Percentiles rank a stretch among this genome's conserved stretches.
Conservation (phyloP, 2,113 vertebrate species). For the Aleadryas rufinucha region DNA sequence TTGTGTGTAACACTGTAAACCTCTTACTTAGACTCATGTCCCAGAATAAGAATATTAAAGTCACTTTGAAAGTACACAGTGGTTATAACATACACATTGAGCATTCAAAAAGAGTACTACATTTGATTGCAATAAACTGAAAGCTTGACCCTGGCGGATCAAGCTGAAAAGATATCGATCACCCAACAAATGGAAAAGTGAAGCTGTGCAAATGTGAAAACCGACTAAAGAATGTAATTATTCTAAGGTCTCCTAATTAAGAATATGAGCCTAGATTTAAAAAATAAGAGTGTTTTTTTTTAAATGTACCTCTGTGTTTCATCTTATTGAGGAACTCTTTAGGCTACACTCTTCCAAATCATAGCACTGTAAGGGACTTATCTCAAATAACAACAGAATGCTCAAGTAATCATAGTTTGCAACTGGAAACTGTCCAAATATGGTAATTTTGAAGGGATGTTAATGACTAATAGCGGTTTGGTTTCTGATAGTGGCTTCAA, state of each 20-base stretch:
- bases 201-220: neutral
- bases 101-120: neutral
- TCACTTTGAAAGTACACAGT: neutral
- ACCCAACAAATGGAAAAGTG: neutral
- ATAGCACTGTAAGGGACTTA: neutral
- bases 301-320: neutral
- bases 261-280: neutral
- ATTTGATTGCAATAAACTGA: neutral
- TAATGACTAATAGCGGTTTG: neutral
- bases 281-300: neutral
- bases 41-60: neutral
- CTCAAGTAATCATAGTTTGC: neutral
- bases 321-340: neutral
- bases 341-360: neutral
- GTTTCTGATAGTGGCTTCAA: neutral
- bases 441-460: neutral
- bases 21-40: neutral
- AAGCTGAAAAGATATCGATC: neutral
- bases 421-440: neutral
- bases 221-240: neutral
- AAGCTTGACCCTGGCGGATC: neutral
- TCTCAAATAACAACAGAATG: neutral
- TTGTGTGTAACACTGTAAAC: neutral
- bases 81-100: neutral
- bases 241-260: neutral